A percentile compares a stretch with the other conserved stretches of the same genome.
These are phyloP conservation scores for Daubentonia madagascariensis DNA, from an alignment of 2,113 vertebrate species.

Conservation along the genomic window DNA sequence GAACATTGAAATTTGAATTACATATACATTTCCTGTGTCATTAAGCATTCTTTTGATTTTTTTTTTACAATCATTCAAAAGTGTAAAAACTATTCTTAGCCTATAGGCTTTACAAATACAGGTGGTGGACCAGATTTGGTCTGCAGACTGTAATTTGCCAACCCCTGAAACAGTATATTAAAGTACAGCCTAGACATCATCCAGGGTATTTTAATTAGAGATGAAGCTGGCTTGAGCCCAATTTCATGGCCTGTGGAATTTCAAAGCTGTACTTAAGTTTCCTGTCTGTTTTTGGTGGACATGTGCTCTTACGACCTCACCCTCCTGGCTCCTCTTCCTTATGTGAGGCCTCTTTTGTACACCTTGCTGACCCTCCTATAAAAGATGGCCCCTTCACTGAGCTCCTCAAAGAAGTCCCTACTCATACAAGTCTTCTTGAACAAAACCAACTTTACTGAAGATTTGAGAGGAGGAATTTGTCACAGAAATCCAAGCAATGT, in stretches of 20 bases:
- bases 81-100: neutral
- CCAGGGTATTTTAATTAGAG: neutral
- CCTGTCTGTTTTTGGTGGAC: neutral
- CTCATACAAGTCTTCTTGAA: neutral
- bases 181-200: neutral
- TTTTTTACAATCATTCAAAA: neutral
- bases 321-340: neutral
- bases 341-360: neutral
- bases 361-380: neutral
- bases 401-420: neutral
- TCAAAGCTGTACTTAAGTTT: neutral
- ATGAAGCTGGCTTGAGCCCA: neutral
- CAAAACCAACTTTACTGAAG: neutral
- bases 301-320: neutral
- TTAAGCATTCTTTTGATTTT: neutral
- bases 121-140: neutral
- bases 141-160: neutral
- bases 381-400: neutral
- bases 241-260: neutral
- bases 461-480: neutral
- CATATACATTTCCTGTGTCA: neutral
- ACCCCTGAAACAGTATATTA: neutral
- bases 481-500: neutral
- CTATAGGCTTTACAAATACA: neutral
- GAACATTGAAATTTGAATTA: conserved; percentile 3